These are phyloP conservation scores for Cerastoderma edule DNA, from an alignment of 2,888 invertebrate genomes.

Conservation along the genomic window DNA sequence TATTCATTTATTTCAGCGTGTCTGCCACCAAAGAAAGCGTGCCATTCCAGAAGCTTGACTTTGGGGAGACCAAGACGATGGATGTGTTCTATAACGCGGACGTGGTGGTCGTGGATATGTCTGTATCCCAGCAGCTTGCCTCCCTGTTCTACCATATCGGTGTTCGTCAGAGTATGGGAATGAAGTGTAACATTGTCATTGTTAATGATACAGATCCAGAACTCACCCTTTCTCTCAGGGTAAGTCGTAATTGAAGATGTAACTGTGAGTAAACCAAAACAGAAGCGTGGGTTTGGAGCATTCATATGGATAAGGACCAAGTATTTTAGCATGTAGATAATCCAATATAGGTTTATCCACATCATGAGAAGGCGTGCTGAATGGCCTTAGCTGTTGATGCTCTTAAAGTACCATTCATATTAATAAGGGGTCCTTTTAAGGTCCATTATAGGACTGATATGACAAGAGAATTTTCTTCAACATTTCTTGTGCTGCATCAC, in stretches of 20 bases:
- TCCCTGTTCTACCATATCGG: constrained; percentile 98
- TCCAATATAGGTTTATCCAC: background rate
- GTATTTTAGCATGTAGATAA: background rate
- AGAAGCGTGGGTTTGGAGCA: background rate
- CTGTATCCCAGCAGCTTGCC: constrained; percentile 93
- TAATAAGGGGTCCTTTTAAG: no score
- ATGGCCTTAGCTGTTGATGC: no score
- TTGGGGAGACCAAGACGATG: constrained; percentile 97
- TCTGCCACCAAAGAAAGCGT: constrained; percentile 77
- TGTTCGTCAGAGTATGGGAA: constrained; percentile 98
- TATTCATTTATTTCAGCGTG: constrained; percentile 72
- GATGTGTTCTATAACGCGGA: constrained; percentile 99
- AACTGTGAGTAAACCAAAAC: background rate
- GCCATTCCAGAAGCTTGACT: constrained; percentile 96
- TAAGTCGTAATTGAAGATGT: no score
- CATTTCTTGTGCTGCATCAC: no score
- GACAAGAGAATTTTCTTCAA: no score
- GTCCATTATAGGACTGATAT: no score
- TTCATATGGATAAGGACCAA: background rate
- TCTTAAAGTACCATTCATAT: no score
- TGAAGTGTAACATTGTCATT: constrained; percentile 93
- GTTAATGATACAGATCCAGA: constrained; percentile 90
- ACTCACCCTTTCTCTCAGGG: constrained; percentile 94
- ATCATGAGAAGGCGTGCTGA: no score
- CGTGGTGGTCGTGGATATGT: constrained; percentile 97